A percentile compares a stretch with the other conserved stretches of the same genome.
Conservation (phyloP, 2,888 invertebrate genomes). For the Nipponacmea schrenckii region DNA sequence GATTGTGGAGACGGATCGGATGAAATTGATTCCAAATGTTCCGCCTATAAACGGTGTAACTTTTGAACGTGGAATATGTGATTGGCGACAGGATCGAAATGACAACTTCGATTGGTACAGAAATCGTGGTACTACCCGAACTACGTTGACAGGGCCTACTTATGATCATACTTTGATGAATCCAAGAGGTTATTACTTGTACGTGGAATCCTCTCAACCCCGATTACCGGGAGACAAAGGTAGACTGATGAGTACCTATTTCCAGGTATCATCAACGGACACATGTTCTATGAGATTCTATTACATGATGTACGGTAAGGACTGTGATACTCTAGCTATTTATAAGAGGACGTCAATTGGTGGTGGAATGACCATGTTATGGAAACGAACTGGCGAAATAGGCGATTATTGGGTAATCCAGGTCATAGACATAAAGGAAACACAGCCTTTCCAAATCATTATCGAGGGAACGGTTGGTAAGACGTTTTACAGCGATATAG, state of each 20-base stretch:
- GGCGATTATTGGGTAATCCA: constrained; percentile 53
- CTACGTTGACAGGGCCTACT: constrained; percentile 57
- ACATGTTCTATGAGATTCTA: constrained; percentile 54
- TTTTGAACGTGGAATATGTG: constrained; percentile 56
- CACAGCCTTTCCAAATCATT: constrained; percentile 52
- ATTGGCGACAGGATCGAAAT: constrained; percentile 51
- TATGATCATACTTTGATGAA: constrained; percentile 60
- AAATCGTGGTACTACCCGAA: constrained; percentile 49
- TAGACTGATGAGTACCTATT: constrained; percentile 58
- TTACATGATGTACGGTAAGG: constrained; percentile 60
- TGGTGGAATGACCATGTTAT: constrained; percentile 28
- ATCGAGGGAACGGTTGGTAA: constrained; percentile 55
- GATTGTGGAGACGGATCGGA: constrained; percentile 62
- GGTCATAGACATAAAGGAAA: constrained; percentile 41
- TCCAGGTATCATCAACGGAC: constrained; percentile 16
- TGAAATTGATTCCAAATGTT: constrained; percentile 42
- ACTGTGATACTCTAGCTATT: constrained; percentile 51
- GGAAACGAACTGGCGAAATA: constrained; percentile 36
- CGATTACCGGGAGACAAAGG: constrained; percentile 49
- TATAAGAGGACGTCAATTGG: constrained; percentile 49
- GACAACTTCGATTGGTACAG: constrained; percentile 65
- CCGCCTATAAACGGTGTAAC: constrained; percentile 40
- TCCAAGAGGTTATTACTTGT: constrained; percentile 51
- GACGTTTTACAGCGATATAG: constrained; percentile 52
- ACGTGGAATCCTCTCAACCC: constrained; percentile 54